These are phyloP conservation scores for Hymenopus coronatus DNA, from an alignment of 2,888 invertebrate genomes.

Conservation along the genomic window DNA sequence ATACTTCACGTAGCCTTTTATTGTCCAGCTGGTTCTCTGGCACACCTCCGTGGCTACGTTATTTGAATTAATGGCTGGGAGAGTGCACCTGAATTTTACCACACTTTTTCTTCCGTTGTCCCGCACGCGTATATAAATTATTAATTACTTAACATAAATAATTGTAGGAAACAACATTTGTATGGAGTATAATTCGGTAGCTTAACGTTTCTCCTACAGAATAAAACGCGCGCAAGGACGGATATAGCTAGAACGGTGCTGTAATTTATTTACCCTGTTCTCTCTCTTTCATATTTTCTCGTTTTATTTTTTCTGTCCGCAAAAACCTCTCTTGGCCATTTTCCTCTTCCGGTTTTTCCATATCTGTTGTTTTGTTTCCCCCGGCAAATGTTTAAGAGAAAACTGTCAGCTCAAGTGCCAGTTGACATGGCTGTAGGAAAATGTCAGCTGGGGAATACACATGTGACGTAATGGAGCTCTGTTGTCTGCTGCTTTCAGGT, in stretches of 20 bases:
- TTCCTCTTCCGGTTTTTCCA: not conserved
- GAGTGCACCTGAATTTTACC: slow-evolving; percentile 18
- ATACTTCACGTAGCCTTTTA: not conserved
- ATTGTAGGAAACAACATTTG: slow-evolving; percentile 9
- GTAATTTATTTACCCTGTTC: slow-evolving; percentile 1
- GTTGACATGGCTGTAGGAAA: not conserved
- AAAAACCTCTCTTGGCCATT: not conserved
- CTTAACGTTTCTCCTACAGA: not conserved
- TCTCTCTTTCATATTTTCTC: not conserved
- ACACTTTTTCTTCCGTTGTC: not conserved
- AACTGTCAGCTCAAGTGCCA: not conserved
- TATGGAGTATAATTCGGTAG: slow-evolving; percentile 10
- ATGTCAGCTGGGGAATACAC: not conserved
- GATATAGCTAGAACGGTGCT: not conserved
- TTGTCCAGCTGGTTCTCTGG: slow-evolving; percentile 1
- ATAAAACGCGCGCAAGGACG: not conserved
- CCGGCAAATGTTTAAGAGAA: not conserved
- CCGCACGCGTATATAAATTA: slow-evolving; percentile 5
- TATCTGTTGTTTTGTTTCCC: not conserved
- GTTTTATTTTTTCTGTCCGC: not conserved
- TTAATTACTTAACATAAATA: slow-evolving; percentile 18
- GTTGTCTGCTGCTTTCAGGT: not conserved
- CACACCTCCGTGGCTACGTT: not conserved
- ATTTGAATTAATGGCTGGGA: slow-evolving; percentile 10
- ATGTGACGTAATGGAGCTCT: not conserved